phyloP scores from a whole-genome alignment of 2,888 invertebrate species.

The Andrena minutula region DNA sequence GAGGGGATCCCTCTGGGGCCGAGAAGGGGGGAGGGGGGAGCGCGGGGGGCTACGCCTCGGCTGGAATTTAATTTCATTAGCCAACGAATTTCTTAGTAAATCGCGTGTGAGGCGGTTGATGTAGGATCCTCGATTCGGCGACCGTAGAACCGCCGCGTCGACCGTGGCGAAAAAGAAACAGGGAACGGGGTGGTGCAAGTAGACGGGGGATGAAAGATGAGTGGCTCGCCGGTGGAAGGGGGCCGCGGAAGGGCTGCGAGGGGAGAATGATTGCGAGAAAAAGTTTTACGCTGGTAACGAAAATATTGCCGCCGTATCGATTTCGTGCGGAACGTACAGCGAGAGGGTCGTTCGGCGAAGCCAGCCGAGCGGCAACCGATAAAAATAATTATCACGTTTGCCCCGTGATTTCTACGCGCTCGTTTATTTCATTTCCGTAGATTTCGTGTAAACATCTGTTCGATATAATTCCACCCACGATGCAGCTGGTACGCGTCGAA shows the following conservation, averaged over 20 bases:
- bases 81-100: conserved; percentile 76
- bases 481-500: neutral
- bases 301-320: conserved; percentile 8
- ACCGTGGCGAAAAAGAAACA: conserved; percentile 35
- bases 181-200: neutral
- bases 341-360: neutral
- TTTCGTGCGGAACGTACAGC: neutral
- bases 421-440: neutral
- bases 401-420: conserved; percentile 4
- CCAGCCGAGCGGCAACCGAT: conserved; percentile 17
- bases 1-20: conserved; percentile 23
- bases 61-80: conserved; percentile 78
- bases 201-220: conserved; percentile 14
- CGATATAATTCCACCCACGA: conserved; percentile 10
- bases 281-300: neutral
- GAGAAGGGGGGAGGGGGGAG: no score
- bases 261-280: neutral
- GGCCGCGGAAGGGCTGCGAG: neutral
- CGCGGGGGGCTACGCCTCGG: conserved; percentile 40
- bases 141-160: conserved; percentile 55
- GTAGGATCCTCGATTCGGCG: conserved; percentile 50
- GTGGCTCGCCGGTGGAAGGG: neutral
- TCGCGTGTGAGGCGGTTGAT: conserved; percentile 71
- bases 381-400: conserved; percentile 42
- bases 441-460: neutral